A percentile compares a stretch with the other conserved stretches of the same genome.
phyloP scores from a whole-genome alignment of 2,888 invertebrate genomes.

The Microctonus brassicae region DNA sequence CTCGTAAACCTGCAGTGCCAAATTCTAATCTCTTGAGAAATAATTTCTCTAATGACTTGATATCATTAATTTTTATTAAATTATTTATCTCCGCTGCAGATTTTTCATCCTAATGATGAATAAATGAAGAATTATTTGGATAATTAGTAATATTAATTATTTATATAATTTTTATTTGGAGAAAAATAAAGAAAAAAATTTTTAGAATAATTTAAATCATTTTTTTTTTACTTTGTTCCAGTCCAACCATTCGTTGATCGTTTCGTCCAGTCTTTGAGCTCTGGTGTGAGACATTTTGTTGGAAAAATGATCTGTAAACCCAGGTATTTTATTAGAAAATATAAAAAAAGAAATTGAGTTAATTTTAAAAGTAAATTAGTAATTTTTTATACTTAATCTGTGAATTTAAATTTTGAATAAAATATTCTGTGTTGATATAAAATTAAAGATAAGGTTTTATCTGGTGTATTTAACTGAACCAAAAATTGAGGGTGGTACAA shows the following conservation, averaged over 20 bases:
- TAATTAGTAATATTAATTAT: too few relatives aligned
- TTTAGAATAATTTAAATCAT: background rate
- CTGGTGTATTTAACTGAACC: too few relatives aligned
- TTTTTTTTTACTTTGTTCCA: slow-evolving; percentile 78
- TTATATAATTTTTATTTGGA: too few relatives aligned
- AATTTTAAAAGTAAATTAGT: too few relatives aligned
- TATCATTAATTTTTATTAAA: slow-evolving; percentile 73
- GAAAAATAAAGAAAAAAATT: too few relatives aligned
- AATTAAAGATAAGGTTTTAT: too few relatives aligned
- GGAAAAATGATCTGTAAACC: background rate
- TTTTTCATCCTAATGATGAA: slow-evolving; percentile 73
- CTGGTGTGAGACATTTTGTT: slow-evolving; percentile 68
- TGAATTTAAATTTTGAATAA: too few relatives aligned
- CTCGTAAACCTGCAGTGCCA: slow-evolving; percentile 94
- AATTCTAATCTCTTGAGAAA: slow-evolving; percentile 83
- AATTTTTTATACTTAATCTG: too few relatives aligned
- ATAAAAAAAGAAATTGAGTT: background rate
- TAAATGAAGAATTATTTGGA: background rate
- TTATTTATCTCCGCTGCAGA: slow-evolving; percentile 77
- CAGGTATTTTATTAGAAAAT: background rate
- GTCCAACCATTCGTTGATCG: slow-evolving; percentile 80
- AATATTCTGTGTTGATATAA: too few relatives aligned
- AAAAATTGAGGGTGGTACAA: too few relatives aligned
- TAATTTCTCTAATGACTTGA: slow-evolving; percentile 74
- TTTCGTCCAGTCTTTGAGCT: slow-evolving; percentile 74